Evolutionary conservation across 2,113 vertebrate genomes (phyloP), one percentile per base, ranked within the genome.

Genomic region (Malurus melanocephalus): DNA sequence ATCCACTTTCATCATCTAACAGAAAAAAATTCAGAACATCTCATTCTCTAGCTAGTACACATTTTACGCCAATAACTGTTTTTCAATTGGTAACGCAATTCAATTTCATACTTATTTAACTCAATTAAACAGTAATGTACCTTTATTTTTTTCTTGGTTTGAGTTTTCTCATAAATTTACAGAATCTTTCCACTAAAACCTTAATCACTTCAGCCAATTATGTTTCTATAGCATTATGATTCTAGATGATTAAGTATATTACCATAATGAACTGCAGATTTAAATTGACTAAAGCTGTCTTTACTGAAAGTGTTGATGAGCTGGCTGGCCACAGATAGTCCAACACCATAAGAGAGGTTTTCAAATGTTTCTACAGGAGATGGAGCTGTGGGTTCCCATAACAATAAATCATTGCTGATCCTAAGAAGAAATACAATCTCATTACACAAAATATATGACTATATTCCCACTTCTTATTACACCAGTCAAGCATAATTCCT

Each of bases 341-440:
- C 98, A 61, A 98, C 97, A 62, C 99, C 99, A 4, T 99, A 99
- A 9, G 99, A 99, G 96, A 99, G 98, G 93, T 97, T 99, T 94
- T 99, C 99, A 85, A 99, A 98, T 1, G 99, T 99, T 97, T 99
- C 99, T 86, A 99, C 99, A 30, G 99, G 99, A 68, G 99, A 99
- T 16, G 99, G 99, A 87, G 99, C 99, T 42, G 99, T 99, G 62
- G 99, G 99, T 94, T 99, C 99, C 99, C 99, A 99, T 16, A 99
- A 97, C 38, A 99, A 93, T 89, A 99, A 96, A 92, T 99, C 99
- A 93, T 99, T 99, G 94, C 99, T 99, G 96, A 99, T 98, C 95
- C 99, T 99, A 95, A 28, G 91, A 96, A 91, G 80, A 90, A 85
- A 97, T 51, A 93, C 10, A 80, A 66, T 48, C 60, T 67, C 45